Conservation (phyloP, 2,888 invertebrate species). For the Blomia tropicalis region DNA sequence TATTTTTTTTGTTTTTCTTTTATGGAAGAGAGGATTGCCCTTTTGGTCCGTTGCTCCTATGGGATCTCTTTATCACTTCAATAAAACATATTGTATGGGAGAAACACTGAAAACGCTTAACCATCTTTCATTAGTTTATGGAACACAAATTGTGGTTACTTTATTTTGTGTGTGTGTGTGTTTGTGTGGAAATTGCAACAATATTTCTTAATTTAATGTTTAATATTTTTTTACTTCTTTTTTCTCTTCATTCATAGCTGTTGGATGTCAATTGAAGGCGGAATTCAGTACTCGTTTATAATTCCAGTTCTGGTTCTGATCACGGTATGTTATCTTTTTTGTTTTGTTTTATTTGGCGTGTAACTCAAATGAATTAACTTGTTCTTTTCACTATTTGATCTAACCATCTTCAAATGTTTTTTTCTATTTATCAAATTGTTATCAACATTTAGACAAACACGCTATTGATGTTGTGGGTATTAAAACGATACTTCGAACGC, state of each 20-base stretch:
- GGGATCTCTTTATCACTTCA: no score
- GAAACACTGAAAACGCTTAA: no score
- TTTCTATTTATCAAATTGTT: not conserved
- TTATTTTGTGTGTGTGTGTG: not conserved
- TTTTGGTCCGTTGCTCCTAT: no score
- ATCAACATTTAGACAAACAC: slow-evolving; percentile 28
- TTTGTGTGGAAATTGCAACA: not conserved
- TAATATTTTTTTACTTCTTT: slow-evolving; percentile 6
- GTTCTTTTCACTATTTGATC: no score
- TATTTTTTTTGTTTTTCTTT: not conserved
- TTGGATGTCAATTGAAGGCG: slow-evolving; percentile 59
- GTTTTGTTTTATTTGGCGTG: not conserved
- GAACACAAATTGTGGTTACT: no score
- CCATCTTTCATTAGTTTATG: no score
- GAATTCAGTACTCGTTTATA: slow-evolving; percentile 59
- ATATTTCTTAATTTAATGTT: slow-evolving; percentile 6
- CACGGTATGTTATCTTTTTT: slow-evolving; percentile 46
- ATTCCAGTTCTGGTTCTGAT: slow-evolving; percentile 52
- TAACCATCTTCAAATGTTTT: not conserved
- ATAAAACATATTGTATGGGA: no score
- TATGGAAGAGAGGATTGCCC: no score
- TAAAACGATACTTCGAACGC: slow-evolving; percentile 32
- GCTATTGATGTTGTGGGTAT: slow-evolving; percentile 35
- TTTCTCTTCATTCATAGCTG: slow-evolving; percentile 37
- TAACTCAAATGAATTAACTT: no score